A percentile compares a stretch with the other conserved stretches of the same genome.
phyloP scores from a whole-genome alignment of 2,888 invertebrate genomes.

The Mesorhabditis sp. region DNA sequence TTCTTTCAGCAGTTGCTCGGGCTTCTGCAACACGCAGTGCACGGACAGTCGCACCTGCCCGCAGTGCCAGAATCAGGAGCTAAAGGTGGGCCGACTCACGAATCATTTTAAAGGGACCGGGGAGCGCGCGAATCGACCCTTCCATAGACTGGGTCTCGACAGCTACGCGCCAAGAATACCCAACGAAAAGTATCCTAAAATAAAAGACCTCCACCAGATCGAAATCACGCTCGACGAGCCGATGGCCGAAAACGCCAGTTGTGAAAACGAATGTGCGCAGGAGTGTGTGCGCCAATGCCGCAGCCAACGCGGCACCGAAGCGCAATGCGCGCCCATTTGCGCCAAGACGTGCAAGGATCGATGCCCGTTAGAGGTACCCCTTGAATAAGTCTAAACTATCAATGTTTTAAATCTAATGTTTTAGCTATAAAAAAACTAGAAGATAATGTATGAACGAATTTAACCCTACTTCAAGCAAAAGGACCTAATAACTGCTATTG shows the following conservation, averaged over 20 bases:
- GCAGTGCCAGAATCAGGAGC: not conserved
- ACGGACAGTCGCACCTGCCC: not conserved
- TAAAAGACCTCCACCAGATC: constrained; percentile 5
- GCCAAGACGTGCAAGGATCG: constrained; percentile 28
- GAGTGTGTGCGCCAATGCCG: not conserved
- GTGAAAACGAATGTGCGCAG: not conserved
- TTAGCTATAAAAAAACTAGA: too few relatives aligned
- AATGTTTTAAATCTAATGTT: too few relatives aligned
- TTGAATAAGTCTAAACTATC: not conserved
- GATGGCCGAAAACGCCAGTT: constrained; percentile 16
- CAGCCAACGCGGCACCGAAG: not conserved
- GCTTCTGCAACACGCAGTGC: constrained; percentile 4
- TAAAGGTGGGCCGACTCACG: not conserved
- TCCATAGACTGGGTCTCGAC: too few relatives aligned
- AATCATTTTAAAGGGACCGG: too few relatives aligned
- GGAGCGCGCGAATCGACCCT: too few relatives aligned
- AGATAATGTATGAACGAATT: too few relatives aligned
- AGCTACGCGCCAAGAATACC: too few relatives aligned
- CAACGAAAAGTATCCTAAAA: too few relatives aligned
- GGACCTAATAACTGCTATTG: too few relatives aligned
- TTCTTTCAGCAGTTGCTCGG: not conserved
- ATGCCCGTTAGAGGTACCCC: constrained; percentile 14
- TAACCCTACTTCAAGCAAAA: too few relatives aligned
- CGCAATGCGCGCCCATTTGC: constrained; percentile 28
- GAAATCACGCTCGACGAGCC: constrained; percentile 33